Evolutionary conservation across 2,113 vertebrate species (phyloP).

Genomic region (Cavia porcellus): DNA sequence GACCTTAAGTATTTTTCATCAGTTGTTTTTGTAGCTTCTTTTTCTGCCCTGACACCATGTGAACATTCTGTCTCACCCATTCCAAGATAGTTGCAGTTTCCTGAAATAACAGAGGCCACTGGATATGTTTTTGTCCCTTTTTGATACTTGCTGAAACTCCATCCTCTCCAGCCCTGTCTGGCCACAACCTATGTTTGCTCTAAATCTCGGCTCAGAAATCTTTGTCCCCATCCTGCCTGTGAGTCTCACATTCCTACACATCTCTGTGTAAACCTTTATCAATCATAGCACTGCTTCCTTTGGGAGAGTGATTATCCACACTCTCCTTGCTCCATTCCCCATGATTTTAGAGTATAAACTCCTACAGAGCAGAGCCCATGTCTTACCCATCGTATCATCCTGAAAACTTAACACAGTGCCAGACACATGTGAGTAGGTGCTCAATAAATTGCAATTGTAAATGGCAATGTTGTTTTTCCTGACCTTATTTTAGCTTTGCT

Average conservation of each 20-base stretch:
- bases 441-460: constrained; percentile 10
- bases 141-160: constrained; percentile 19
- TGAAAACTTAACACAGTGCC: not conserved
- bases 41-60: not conserved
- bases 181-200: not conserved
- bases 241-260: not conserved
- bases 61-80: not conserved
- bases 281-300: not conserved
- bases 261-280: not conserved
- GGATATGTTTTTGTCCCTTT: not conserved
- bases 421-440: not conserved
- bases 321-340: not conserved
- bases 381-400: not conserved
- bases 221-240: not conserved
- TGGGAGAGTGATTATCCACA: not conserved
- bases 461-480: not conserved
- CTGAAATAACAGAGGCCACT: not conserved
- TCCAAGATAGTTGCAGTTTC: constrained; percentile 5
- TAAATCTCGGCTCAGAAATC: not conserved
- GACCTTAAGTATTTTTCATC: not conserved
- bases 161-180: not conserved
- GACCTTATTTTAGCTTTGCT: constrained; percentile 53
- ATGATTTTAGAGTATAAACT: not conserved
- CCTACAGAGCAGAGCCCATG: not conserved
- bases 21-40: not conserved